A percentile compares a stretch with the other conserved stretches of the same genome.
These are phyloP conservation scores for Macrophya annulata DNA, from an alignment of 2,888 invertebrate genomes.

Conservation along the genomic window DNA sequence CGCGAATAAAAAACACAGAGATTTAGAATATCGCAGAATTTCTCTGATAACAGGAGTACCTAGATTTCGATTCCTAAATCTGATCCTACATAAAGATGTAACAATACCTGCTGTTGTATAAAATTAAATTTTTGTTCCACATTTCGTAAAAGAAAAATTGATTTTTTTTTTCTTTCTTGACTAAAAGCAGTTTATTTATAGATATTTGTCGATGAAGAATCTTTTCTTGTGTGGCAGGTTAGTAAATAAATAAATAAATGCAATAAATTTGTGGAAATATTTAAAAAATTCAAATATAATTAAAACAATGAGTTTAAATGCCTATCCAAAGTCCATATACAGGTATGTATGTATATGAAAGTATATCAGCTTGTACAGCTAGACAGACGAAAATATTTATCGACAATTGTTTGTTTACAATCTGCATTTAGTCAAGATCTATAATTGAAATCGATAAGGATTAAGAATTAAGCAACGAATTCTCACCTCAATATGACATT, in stretches of 20 bases:
- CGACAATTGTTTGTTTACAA: slow-evolving; percentile 43
- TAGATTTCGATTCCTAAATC: not conserved
- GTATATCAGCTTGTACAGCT: no score
- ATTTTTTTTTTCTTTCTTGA: not conserved
- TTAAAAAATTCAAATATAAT: not conserved
- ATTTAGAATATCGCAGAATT: not conserved
- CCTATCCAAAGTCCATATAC: not conserved
- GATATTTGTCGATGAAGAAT: no score
- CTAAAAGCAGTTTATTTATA: no score
- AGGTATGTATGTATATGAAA: not conserved
- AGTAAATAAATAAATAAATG: not conserved
- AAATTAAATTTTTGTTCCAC: no score
- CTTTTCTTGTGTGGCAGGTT: no score
- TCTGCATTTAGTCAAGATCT: not conserved
- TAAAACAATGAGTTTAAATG: not conserved
- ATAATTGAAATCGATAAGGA: slow-evolving; percentile 46
- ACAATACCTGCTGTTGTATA: not conserved
- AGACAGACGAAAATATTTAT: not conserved
- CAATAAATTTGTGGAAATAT: not conserved
- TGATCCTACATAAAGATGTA: not conserved
- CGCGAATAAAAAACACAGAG: not conserved
- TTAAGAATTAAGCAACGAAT: not conserved
- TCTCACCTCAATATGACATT: slow-evolving; percentile 33
- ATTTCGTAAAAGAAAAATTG: not conserved
- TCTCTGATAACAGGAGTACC: not conserved